Evolutionary conservation across 2,797 vertebrate genomes (phyloP).

Genomic region (Otolemur crassicaudatus): DNA sequence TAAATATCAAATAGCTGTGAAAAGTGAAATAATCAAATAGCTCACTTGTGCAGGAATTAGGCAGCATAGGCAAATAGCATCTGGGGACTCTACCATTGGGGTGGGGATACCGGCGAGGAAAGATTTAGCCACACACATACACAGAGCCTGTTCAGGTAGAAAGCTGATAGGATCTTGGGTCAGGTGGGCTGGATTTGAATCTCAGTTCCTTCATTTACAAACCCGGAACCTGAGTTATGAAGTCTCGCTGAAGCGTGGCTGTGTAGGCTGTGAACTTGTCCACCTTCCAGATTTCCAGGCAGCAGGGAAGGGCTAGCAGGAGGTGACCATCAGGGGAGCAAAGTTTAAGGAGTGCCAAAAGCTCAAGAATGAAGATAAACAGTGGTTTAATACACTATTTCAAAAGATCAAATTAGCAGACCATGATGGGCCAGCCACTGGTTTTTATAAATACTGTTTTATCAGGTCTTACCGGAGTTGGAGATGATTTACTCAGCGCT

Average conservation of each 20-base stretch:
- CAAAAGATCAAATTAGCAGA: not conserved
- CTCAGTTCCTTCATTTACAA: not conserved
- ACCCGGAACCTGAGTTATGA: not conserved
- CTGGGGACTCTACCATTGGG: not conserved
- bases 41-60: not conserved
- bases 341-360: not conserved
- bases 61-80: not conserved
- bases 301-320: too few relatives aligned
- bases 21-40: not conserved
- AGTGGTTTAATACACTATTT: not conserved
- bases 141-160: not conserved
- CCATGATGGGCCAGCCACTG: fast-evolving
- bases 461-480: not conserved
- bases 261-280: not conserved
- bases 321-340: not conserved
- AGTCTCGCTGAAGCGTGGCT: not conserved
- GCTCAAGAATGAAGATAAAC: not conserved
- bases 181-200: not conserved
- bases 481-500: not conserved
- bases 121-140: not conserved
- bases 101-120: not conserved
- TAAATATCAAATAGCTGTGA: not conserved
- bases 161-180: not conserved
- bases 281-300: not conserved
- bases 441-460: not conserved